Conservation (phyloP, 2,797 vertebrate species). For the Pogonophryne albipinna region DNA sequence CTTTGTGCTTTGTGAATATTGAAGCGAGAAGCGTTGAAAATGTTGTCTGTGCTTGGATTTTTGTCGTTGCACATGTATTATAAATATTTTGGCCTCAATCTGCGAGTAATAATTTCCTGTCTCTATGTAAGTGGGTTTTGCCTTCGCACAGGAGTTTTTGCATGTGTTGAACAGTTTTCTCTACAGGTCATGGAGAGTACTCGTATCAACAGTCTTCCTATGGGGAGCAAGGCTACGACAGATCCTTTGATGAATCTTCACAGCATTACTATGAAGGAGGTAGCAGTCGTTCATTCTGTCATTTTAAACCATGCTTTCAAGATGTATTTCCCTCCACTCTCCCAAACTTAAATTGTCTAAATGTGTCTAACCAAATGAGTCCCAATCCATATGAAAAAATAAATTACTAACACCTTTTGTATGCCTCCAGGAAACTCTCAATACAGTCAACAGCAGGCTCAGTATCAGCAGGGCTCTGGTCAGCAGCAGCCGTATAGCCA, state of each 20-base stretch:
- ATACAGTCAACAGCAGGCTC: slow-evolving; percentile 93
- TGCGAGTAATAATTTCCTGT: slow-evolving; percentile 17
- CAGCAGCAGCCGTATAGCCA: slow-evolving; percentile 92
- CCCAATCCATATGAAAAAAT: neutral
- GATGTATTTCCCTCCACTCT: neutral
- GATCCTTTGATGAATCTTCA: slow-evolving; percentile 93
- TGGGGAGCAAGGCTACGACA: slow-evolving; percentile 93
- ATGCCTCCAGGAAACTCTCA: slow-evolving; percentile 89
- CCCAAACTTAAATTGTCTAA: neutral
- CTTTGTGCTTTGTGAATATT: slow-evolving; percentile 33
- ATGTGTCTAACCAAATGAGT: neutral
- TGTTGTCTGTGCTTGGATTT: slow-evolving; percentile 31
- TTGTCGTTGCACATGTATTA: slow-evolving; percentile 22
- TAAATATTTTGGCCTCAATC: slow-evolving; percentile 25
- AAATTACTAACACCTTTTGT: slow-evolving; percentile 18
- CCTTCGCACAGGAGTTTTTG: slow-evolving; percentile 33
- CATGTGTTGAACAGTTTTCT: slow-evolving; percentile 48
- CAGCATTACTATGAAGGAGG: slow-evolving; percentile 98
- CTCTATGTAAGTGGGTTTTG: slow-evolving; percentile 10
- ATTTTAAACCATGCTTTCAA: neutral
- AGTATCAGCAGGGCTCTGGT: slow-evolving; percentile 92
- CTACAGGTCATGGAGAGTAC: slow-evolving; percentile 92
- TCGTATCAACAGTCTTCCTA: slow-evolving; percentile 94
- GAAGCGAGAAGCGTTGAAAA: slow-evolving; percentile 26
- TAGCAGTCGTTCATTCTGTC: slow-evolving; percentile 56